Conservation (phyloP, 2,113 vertebrate species). For the Atrichornis clamosus region DNA sequence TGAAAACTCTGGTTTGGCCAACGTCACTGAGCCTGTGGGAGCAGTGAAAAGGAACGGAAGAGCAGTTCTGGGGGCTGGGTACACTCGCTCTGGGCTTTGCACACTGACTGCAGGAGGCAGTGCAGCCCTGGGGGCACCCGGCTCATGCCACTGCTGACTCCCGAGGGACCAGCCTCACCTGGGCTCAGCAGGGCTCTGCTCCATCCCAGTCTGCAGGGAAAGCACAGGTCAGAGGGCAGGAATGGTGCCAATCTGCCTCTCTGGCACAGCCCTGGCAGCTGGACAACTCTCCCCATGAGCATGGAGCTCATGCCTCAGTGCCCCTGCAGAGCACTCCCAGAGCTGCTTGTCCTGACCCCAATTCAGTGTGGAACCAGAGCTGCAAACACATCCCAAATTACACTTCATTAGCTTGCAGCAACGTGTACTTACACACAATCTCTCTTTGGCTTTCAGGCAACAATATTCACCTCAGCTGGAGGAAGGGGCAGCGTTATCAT, state of each 20-base stretch:
- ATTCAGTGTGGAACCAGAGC: not conserved
- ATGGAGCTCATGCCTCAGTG: not conserved
- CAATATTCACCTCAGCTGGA: not conserved
- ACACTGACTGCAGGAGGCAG: not conserved
- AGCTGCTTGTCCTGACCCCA: not conserved
- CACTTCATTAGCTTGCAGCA: not conserved
- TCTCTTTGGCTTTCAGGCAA: not conserved
- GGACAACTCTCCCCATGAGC: not conserved
- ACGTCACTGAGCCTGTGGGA: rapidly evolving
- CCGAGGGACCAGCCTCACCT: not conserved
- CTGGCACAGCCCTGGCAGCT: not conserved
- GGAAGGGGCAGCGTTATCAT: rapidly evolving
- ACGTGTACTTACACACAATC: not conserved
- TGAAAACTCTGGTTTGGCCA: not conserved
- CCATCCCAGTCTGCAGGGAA: not conserved
- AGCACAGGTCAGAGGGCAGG: not conserved
- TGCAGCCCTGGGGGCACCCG: not conserved
- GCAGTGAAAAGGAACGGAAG: not conserved
- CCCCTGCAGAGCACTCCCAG: not conserved
- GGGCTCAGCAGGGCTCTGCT: not conserved
- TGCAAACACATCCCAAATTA: not conserved
- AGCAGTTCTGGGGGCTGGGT: not conserved
- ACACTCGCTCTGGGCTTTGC: not conserved
- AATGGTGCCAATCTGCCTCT: not conserved
- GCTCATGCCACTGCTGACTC: not conserved